Base-by-base conservation (phyloP, 64 coral and sea anemone genomes). In the Dendrophyllia cribrosa region DNA sequence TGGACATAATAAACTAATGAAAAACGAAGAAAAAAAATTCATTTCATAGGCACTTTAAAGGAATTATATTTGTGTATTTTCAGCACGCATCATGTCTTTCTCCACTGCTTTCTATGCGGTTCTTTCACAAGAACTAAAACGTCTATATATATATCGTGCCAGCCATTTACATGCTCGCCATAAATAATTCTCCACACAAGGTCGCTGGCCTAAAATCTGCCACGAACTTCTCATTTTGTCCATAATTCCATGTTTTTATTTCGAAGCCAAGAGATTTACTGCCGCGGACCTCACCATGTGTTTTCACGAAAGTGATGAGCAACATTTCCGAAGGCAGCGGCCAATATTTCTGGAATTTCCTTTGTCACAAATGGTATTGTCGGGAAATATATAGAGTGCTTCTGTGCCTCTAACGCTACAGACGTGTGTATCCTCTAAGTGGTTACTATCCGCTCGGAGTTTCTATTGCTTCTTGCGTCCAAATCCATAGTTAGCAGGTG, bases 131-230 rank as follows among this genome's bases (percentile, higher is more conserved):
- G 4, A 65, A 11, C 17, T 51, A 60, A 21, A 22, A 68, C 11
- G 72, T 75, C 72, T 10, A 1, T 45, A 19, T 75, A 7, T 49
- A 75, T 14, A 50, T 51, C 7, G 72, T 50, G 62, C 19, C 44
- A 67, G 9, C 20, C 12, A 50, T 65, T 67, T 24, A 43, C 55
- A 44, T 67, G 60, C 80, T 21, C 13, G 4, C 8, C 9, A 67
- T 84, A 84, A 84, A 84, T 67, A 51, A 68, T 82, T 82, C 52
- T 64, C 70, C 25, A 79, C 43, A 19, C 4, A 14, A 17, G 45
- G 72, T 19, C 16, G 15, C 43, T 19, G 75, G 49, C 19, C 51
- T 58, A 56, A 58, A 55, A 49, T 76, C 48, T 21, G 19, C 51
- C 75, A 77, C 75, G 48, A 76, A 55, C 7, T 22, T 53, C 11